These are phyloP conservation scores for Adelognathus sp. DNA, from an alignment of 2,888 invertebrate genomes.

Conservation along the genomic window DNA sequence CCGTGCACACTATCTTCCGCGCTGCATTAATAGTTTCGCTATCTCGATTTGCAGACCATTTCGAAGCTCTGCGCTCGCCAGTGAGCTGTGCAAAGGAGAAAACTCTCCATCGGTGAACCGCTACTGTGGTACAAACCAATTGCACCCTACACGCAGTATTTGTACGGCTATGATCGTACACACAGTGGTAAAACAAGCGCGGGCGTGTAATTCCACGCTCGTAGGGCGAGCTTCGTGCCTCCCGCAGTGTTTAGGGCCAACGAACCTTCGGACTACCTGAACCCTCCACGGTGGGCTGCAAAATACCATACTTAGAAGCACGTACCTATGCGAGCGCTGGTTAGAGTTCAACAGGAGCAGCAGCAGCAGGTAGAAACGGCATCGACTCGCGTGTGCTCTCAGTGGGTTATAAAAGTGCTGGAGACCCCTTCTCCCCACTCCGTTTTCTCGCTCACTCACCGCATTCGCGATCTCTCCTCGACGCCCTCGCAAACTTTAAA, in stretches of 20 bases:
- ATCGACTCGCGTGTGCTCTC: constrained; percentile 52
- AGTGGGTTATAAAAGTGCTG: constrained; percentile 47
- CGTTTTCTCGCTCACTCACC: background rate
- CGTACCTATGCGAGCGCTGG: background rate
- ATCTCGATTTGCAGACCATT: too few species aligned
- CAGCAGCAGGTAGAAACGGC: constrained; percentile 13
- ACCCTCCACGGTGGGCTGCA: background rate
- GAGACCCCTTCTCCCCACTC: background rate
- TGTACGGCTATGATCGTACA: too few species aligned
- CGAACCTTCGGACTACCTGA: constrained; percentile 39
- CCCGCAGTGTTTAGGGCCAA: constrained; percentile 36
- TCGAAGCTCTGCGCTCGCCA: too few species aligned
- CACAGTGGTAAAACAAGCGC: too few species aligned
- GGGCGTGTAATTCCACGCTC: constrained; percentile 10
- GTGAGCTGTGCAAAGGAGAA: too few species aligned
- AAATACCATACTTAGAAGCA: constrained; percentile 11
- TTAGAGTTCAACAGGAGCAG: constrained; percentile 20
- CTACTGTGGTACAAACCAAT: too few species aligned
- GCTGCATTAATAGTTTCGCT: too few species aligned
- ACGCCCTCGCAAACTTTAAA: constrained; percentile 27
- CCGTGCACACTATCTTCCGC: too few species aligned
- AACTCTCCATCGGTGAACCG: too few species aligned
- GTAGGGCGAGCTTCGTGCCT: constrained; percentile 7
- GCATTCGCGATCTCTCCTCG: constrained; percentile 12
- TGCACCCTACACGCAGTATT: too few species aligned